phyloP scores from a whole-genome alignment of 2,797 vertebrate genomes.

The Selene dorsalis region DNA sequence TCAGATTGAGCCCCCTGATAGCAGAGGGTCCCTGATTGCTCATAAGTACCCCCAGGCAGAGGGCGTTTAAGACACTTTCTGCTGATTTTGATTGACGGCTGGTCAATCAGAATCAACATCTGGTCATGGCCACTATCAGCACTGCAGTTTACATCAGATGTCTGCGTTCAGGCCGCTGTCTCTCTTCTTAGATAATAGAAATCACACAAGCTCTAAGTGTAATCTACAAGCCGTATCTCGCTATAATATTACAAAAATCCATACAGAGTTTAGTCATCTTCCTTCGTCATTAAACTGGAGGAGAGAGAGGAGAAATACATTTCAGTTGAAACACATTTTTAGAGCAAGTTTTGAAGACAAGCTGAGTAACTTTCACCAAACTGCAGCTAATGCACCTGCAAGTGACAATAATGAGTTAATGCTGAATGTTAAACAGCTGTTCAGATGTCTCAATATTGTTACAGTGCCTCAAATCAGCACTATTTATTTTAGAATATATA shows the following conservation, averaged over 20 bases:
- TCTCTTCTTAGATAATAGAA: slow-evolving; percentile 11
- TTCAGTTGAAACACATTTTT: background rate
- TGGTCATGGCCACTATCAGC: slow-evolving; percentile 34
- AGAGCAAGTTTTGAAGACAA: background rate
- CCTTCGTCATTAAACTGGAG: background rate
- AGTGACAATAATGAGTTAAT: background rate
- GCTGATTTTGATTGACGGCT: slow-evolving; percentile 79
- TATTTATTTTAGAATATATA: background rate
- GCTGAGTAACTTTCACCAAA: background rate
- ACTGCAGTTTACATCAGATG: slow-evolving; percentile 35
- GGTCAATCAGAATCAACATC: slow-evolving; percentile 63
- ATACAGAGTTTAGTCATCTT: background rate
- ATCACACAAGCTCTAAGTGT: slow-evolving; percentile 4
- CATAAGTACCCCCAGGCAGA: slow-evolving; percentile 63
- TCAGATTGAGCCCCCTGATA: slow-evolving; percentile 77
- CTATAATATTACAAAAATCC: slow-evolving; percentile 5
- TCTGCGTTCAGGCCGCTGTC: slow-evolving; percentile 24
- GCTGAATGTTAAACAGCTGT: background rate
- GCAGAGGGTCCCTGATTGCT: slow-evolving; percentile 76
- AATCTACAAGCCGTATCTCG: slow-evolving; percentile 4
- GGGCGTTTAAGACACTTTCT: slow-evolving; percentile 56
- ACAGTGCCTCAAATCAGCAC: background rate
- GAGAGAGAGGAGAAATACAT: background rate
- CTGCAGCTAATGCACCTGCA: background rate
- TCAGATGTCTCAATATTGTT: background rate